phyloP scores from a whole-genome alignment of 2,888 invertebrate genomes.

The Agrenia bidenticulata region DNA sequence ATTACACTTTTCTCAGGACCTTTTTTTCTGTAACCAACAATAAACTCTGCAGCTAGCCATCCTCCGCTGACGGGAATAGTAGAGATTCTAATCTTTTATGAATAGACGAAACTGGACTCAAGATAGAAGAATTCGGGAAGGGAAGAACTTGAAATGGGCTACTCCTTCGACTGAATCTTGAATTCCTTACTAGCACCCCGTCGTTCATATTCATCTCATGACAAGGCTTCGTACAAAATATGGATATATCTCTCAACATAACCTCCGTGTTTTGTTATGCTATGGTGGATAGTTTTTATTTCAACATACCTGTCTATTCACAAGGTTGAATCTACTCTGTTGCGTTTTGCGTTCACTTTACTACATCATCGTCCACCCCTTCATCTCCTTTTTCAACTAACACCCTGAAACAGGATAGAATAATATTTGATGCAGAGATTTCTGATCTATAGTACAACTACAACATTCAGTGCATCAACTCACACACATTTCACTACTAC shows the following conservation, averaged over 20 bases:
- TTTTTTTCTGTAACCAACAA: too few relatives aligned
- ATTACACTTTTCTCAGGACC: too few relatives aligned
- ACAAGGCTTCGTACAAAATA: constrained; percentile 11
- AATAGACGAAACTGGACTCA: too few relatives aligned
- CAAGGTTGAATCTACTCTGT: constrained; percentile 10
- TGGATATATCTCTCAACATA: neutral
- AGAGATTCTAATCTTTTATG: too few relatives aligned
- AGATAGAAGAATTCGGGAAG: too few relatives aligned
- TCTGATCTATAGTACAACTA: constrained; percentile 16
- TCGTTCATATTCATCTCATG: constrained; percentile 6
- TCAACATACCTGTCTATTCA: constrained; percentile 12
- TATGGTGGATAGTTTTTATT: neutral
- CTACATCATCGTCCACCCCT: constrained; percentile 15
- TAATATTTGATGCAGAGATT: neutral
- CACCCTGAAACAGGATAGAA: neutral
- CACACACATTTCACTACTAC: neutral
- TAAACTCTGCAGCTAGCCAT: too few relatives aligned
- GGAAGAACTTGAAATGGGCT: too few relatives aligned
- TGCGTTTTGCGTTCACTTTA: neutral
- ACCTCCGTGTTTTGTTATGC: neutral
- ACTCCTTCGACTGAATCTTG: neutral
- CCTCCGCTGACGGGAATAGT: too few relatives aligned
- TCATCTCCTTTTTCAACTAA: constrained; percentile 14
- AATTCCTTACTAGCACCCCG: constrained; percentile 11
- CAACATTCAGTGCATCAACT: constrained; percentile 11